Base-by-base conservation (phyloP, 2,888 invertebrate species). In the Stomorhina lunata region DNA sequence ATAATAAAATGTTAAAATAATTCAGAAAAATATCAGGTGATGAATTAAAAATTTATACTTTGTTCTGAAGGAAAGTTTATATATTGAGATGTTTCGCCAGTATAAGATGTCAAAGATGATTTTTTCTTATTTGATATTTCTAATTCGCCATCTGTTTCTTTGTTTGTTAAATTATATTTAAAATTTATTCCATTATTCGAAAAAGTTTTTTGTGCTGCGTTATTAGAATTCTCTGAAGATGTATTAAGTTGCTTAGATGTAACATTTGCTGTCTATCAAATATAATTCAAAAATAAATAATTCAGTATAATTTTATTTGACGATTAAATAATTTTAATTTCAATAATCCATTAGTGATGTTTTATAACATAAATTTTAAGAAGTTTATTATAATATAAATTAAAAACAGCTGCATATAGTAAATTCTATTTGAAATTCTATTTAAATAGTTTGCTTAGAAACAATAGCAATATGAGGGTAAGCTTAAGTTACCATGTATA, bases 11-110 rank as follows among this genome's bases (percentile, higher is more conserved):
- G 7, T 66, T 17, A 9, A 40, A 45, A 29, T 7, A 17, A 20
- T 20, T 27, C 27, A 55, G 2, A n/a, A 6, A 53, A 22, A 53
- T 40, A 50, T 37, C 34, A 29, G 55, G n/a, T 9, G 15, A 12
- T 72, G 15, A n/a, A n/a, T 20, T 29, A 15, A 71, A 34, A 40
- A 53, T 66, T 73, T 95, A 94, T 93, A 96, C 97, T 97, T 93
- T 98, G 97, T 90, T 97, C 97, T 71, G 97, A 96, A 12, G 97
- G 97, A 82, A 98, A 93, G 86, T 97, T 95, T 92, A 97, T 97
- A 92, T 96, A 86, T 69, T 86, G 86, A 22, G 87, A 84, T 69
- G 81, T 66, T 43, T 77, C 81, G 59, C 68, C 77, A 34, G 17
- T 72, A 68, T 40, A 71, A 48, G 66, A 17, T 69, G 63, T 27